A percentile compares a stretch with the other conserved stretches of the same genome.
Evolutionary conservation across 1,140 invertebrate genomes (phyloP).

Genomic region (Trypoxylus dichotomus): DNA sequence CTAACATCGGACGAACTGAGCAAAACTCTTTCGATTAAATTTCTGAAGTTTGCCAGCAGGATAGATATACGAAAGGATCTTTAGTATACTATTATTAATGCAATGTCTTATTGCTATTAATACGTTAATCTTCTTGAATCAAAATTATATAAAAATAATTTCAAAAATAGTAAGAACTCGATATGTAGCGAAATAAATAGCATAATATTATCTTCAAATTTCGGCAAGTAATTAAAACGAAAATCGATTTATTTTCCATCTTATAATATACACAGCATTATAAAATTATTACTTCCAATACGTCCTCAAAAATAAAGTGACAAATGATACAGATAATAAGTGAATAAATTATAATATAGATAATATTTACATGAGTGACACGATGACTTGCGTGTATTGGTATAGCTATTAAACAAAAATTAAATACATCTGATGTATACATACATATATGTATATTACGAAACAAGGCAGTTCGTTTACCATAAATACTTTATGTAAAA

Average conservation of each 20-base stretch:
- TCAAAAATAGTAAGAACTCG: no score
- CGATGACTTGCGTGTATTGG: background rate
- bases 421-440: background rate
- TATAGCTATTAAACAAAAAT: background rate
- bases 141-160: no score
- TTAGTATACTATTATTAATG: no score
- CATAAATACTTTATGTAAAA: conserved; percentile 5
- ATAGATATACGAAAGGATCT: no score
- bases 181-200: no score
- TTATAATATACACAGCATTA: background rate
- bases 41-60: no score
- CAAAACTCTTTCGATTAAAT: no score
- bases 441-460: background rate
- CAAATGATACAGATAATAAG: background rate
- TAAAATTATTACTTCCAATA: background rate
- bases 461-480: background rate
- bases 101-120: no score
- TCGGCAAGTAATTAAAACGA: background rate
- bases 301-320: background rate
- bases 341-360: background rate
- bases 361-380: background rate
- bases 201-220: background rate
- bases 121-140: no score
- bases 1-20: no score
- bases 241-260: background rate